Evolutionary conservation across 2,113 vertebrate genomes (phyloP).

Genomic region (Ptilonorhynchus violaceus): DNA sequence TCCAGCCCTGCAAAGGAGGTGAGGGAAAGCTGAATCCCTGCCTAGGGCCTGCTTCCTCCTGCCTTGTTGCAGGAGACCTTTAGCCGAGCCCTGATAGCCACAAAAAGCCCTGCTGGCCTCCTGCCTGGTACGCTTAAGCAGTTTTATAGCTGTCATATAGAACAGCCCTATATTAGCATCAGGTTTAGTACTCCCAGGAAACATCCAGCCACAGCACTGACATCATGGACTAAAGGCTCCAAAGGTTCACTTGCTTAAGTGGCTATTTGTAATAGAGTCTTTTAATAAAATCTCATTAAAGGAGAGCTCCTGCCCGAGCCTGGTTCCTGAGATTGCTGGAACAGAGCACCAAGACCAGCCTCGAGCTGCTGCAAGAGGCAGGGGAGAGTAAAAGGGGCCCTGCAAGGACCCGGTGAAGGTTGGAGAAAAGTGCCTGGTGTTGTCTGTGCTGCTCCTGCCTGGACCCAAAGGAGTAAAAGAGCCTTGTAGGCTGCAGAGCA

Average conservation of each 20-base stretch:
- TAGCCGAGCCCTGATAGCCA: conserved; percentile 8
- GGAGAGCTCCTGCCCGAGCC: background rate
- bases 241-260: conserved; percentile 53
- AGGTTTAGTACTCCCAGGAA: conserved; percentile 51
- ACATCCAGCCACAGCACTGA: conserved; percentile 42
- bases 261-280: conserved; percentile 56
- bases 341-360: background rate
- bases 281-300: conserved; percentile 65
- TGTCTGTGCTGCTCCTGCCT: background rate
- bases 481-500: background rate
- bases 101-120: conserved; percentile 38
- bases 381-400: background rate
- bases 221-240: conserved; percentile 53
- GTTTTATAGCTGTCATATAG: conserved; percentile 61
- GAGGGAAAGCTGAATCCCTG: background rate
- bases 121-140: conserved; percentile 12
- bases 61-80: background rate
- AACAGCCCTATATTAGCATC: conserved; percentile 40
- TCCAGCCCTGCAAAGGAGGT: background rate
- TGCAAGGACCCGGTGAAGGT: background rate
- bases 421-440: background rate
- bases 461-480: background rate
- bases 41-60: background rate
- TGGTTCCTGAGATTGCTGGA: background rate
- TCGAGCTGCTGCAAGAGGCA: background rate